phyloP scores from a whole-genome alignment of 2,113 vertebrate species.

The Dipodomys merriami region DNA sequence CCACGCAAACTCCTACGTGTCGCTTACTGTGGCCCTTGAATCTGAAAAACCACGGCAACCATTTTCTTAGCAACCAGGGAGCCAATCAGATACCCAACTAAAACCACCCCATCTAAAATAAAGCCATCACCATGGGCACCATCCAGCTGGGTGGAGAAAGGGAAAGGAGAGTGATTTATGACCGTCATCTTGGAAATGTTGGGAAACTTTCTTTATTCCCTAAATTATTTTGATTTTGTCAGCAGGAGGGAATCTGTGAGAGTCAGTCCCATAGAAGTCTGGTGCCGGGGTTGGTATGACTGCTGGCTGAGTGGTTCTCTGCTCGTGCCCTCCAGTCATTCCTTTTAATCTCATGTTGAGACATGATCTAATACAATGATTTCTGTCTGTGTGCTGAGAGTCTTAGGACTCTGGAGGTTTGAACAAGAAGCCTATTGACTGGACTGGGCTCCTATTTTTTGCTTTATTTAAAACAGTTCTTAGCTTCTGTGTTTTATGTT shows the following conservation, averaged over 20 bases:
- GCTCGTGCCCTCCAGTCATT: not conserved
- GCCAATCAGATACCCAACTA: constrained; percentile 74
- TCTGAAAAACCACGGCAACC: constrained; percentile 87
- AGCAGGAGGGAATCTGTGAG: not conserved
- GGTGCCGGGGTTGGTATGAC: not conserved
- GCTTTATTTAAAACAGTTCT: not conserved
- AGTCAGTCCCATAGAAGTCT: not conserved
- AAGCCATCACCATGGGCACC: constrained; percentile 63
- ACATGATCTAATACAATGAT: no score
- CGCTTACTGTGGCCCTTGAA: constrained; percentile 72
- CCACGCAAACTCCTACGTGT: constrained; percentile 84
- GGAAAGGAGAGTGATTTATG: not conserved
- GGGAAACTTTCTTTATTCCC: not conserved
- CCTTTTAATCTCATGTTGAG: not conserved
- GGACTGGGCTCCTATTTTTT: not conserved
- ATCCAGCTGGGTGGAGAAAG: constrained; percentile 12
- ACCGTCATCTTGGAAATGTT: constrained; percentile 51
- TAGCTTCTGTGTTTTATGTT: not conserved
- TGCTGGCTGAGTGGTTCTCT: not conserved
- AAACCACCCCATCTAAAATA: constrained; percentile 62
- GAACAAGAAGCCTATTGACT: not conserved
- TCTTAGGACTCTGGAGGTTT: not conserved
- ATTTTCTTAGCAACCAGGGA: constrained; percentile 84
- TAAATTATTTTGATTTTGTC: not conserved
- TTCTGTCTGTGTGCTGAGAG: not conserved